A percentile compares a stretch with the other conserved stretches of the same genome.
Evolutionary conservation across 2,113 vertebrate genomes (phyloP).

Genomic region (Natator depressus): DNA sequence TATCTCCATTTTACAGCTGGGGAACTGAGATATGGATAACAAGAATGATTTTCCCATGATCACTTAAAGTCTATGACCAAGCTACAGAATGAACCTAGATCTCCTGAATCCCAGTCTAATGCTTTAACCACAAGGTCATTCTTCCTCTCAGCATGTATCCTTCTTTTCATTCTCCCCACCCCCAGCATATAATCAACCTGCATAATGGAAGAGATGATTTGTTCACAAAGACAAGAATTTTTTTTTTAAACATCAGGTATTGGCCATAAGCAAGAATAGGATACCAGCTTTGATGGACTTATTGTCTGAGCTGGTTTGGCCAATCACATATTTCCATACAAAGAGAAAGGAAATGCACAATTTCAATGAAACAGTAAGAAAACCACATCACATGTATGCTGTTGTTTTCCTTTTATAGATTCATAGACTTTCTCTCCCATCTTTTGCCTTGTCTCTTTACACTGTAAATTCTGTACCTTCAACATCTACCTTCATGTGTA

Average conservation of each 20-base stretch:
- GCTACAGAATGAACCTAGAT: not conserved
- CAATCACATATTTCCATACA: fast-evolving
- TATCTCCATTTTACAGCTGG: not conserved
- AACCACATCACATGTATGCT: fast-evolving
- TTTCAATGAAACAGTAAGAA: fast-evolving
- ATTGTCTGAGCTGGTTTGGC: not conserved
- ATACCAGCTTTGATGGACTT: not conserved
- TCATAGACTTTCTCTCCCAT: fast-evolving
- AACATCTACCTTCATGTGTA: too few species aligned
- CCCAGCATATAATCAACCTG: not conserved
- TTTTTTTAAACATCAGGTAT: not conserved
- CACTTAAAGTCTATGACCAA: fast-evolving
- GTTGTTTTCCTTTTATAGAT: not conserved
- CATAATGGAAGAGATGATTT: not conserved
- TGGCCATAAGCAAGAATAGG: not conserved
- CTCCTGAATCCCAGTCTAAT: fast-evolving
- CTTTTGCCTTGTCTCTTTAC: not conserved
- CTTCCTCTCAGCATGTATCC: not conserved
- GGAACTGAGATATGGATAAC: too few species aligned
- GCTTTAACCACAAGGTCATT: not conserved
- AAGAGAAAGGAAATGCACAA: not conserved
- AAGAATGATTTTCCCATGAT: fast-evolving
- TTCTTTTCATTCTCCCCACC: fast-evolving
- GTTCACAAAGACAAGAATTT: fast-evolving
- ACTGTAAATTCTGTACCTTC: not conserved